A percentile compares a stretch with the other conserved stretches of the same genome.
These are phyloP conservation scores for Cataglyphis hispanica DNA, from an alignment of 1,140 invertebrate genomes.

Conservation along the genomic window DNA sequence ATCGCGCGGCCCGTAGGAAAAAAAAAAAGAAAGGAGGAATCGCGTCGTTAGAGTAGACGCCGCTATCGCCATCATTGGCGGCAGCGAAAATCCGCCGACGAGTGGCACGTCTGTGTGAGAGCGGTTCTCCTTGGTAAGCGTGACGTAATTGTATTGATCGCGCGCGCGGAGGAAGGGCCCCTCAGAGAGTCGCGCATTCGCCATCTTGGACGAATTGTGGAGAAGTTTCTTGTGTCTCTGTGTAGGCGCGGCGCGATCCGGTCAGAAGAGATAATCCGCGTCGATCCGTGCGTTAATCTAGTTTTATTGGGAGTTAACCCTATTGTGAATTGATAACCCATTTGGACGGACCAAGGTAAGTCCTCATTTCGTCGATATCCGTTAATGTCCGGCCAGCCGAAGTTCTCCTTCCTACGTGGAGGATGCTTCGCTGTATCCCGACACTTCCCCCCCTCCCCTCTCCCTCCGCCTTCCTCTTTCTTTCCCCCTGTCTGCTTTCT, in stretches of 20 bases:
- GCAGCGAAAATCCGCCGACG: conserved; percentile 66
- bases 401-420: conserved; percentile 70
- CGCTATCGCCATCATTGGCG: conserved; percentile 37
- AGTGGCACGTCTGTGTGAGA: conserved; percentile 75
- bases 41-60: not conserved
- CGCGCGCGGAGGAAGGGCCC: conserved; percentile 78
- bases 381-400: not conserved
- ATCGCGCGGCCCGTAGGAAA: not conserved
- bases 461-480: no score
- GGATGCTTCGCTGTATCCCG: conserved; percentile 64
- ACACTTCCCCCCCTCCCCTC: conserved; percentile 29
- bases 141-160: conserved; percentile 90
- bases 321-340: conserved; percentile 89
- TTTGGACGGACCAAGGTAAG: conserved; percentile 90
- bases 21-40: no score
- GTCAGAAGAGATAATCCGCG: conserved; percentile 84
- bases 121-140: conserved; percentile 78
- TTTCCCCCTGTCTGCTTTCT: not conserved
- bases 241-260: conserved; percentile 81
- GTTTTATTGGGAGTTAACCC: conserved; percentile 87
- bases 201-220: conserved; percentile 87
- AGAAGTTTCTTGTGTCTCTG: conserved; percentile 83
- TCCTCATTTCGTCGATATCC: conserved; percentile 78
- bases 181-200: conserved; percentile 85
- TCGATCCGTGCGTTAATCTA: conserved; percentile 86